A percentile compares a stretch with the other conserved stretches of the same genome.
These are phyloP conservation scores for Watsonalla cultraria DNA, from an alignment of 2,888 invertebrate species.

Conservation along the genomic window DNA sequence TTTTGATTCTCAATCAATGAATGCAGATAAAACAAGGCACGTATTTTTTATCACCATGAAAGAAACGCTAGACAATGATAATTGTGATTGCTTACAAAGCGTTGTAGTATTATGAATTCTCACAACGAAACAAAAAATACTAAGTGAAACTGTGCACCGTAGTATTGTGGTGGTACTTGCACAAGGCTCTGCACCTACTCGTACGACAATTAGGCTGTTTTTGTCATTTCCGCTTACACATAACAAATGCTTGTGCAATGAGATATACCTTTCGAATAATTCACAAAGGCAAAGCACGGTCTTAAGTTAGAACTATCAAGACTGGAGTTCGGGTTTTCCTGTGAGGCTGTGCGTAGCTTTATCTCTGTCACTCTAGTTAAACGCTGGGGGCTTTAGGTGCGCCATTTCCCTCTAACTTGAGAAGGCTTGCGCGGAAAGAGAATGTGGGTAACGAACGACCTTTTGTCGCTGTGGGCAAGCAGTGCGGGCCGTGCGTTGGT, in stretches of 20 bases:
- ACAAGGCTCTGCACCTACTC: conserved; percentile 28
- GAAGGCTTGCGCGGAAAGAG: conserved; percentile 79
- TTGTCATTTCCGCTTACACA: conserved; percentile 56
- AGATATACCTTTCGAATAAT: conserved; percentile 69
- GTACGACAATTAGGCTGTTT: conserved; percentile 45
- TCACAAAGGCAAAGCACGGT: conserved; percentile 70
- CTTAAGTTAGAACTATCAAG: conserved; percentile 74
- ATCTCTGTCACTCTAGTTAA: conserved; percentile 42
- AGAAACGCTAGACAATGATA: not conserved
- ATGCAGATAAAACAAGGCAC: no score
- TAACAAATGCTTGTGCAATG: conserved; percentile 61
- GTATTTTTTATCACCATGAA: not conserved
- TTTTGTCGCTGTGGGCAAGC: conserved; percentile 74
- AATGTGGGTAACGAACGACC: conserved; percentile 78
- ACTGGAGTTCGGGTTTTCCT: conserved; percentile 74
- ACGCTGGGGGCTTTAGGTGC: conserved; percentile 27
- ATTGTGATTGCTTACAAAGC: not conserved
- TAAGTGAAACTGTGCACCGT: conserved; percentile 15
- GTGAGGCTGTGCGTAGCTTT: conserved; percentile 49
- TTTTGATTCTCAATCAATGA: no score
- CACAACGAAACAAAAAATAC: not conserved
- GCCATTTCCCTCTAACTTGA: conserved; percentile 61
- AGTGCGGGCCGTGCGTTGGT: conserved; percentile 75
- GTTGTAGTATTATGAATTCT: not conserved
- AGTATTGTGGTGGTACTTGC: conserved; percentile 16